Base-by-base conservation (phyloP, 2,888 invertebrate species). In the Pollenia angustigena region DNA sequence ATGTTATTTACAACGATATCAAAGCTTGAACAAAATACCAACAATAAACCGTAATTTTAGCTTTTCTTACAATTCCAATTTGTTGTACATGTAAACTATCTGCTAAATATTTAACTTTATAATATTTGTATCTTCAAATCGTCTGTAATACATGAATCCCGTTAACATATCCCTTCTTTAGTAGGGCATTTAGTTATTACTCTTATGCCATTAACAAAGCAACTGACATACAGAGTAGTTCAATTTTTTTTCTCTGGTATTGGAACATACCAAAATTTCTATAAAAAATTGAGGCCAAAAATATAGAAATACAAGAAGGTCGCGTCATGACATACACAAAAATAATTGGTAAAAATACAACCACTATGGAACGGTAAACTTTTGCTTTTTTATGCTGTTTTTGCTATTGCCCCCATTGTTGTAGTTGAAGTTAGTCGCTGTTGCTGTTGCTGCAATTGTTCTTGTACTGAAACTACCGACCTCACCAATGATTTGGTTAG, bases 281-380 rank as follows among this genome's bases (percentile, higher is more conserved):
- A 32, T 56, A 75, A 58, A 80, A 80, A 87, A 87, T 78, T 87
- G 83, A 83, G 76, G 83, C 75, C 80, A 84, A 71, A 79, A 32
- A 32, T 32, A 80, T 56, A 79, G 44, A 82, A 56, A 58, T 78
- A 74, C 72, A 84, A 84, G 74, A 87, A 84, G 81, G 87, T 87
- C 84, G 74, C 72, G 76, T 87, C 84, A 81, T 87, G 87, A 84
- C 84, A 74, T 81, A 84, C 83, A 78, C 72, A 82, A 82, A 82
- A 86, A 79, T 74, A 84, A 74, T 75, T 85, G 68, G 66, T 75
- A 71, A 75, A 82, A 80, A 66, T 75, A 68, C 72, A 58, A 68
- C n/a, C 11, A 16, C 14, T 44, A 81, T 48, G 48, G 50, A 66
- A 81, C 62, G 72, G 46, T 74, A 79, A 58, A 79, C 58, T 62